Conservation (phyloP, 2,113 vertebrate genomes). For the Gymnobelideus leadbeateri region DNA sequence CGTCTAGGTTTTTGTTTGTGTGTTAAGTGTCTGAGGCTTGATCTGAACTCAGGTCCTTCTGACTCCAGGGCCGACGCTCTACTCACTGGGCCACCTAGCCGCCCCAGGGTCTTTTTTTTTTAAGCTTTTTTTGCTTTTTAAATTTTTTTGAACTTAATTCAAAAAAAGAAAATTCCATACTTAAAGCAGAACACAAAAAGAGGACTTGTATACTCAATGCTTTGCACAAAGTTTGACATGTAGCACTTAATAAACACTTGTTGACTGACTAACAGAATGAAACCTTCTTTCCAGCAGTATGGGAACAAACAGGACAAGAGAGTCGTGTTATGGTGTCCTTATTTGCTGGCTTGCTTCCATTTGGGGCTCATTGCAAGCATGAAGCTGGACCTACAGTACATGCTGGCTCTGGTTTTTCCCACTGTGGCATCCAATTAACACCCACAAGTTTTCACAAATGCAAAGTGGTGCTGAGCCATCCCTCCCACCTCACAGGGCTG, state of each 20-base stretch:
- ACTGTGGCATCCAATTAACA: neutral
- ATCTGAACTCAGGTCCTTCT: too few relatives aligned
- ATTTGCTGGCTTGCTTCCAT: neutral
- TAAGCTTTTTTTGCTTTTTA: neutral
- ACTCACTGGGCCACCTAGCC: too few relatives aligned
- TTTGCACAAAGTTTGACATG: neutral
- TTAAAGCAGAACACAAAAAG: neutral
- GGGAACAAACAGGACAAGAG: neutral
- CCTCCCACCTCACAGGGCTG: neutral
- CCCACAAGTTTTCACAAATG: neutral
- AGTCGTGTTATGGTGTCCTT: neutral
- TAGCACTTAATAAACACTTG: neutral
- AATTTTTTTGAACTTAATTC: neutral
- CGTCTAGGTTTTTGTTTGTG: too few relatives aligned
- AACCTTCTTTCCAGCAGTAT: neutral
- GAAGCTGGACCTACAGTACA: neutral
- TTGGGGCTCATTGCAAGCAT: neutral
- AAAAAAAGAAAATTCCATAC: neutral
- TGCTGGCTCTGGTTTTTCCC: neutral
- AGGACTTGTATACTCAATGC: neutral
- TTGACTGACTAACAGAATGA: neutral
- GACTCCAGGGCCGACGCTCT: too few relatives aligned
- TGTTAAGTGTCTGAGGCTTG: too few relatives aligned
- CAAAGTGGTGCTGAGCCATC: neutral
- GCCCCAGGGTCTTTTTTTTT: too few relatives aligned